Base-by-base conservation (phyloP, 2,113 vertebrate species). In the Helogale parvula region DNA sequence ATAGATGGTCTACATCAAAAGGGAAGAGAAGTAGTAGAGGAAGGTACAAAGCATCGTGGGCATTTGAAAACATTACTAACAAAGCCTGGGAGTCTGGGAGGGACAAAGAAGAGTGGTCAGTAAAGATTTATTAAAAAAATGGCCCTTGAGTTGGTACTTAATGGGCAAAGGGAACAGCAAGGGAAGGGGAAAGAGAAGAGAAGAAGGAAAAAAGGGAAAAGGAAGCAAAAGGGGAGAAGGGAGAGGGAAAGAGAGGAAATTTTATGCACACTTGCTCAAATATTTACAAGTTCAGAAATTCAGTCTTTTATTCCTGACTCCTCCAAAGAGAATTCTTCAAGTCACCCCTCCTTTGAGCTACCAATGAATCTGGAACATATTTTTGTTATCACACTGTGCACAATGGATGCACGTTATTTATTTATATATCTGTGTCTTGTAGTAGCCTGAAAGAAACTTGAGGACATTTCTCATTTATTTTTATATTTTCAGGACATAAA, bases 381-480 rank as follows among this genome's bases (percentile, higher is more conserved):
- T 74, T 88, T 19, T 68, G 14, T 83, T 50, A 57, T 57, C 41
- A 88, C 9, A 47, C 45, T 47, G 63, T 90, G 79, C 57, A 63
- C 35, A 69, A 69, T 54, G 23, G 47, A 85, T 33, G 16, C 47
- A 80, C 60, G 72, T 81, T 57, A 77, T 41, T 89, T 82, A 38
- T 52, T 96, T 91, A 90, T 11, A 19, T 47, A 60, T 68, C 68
- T 72, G 17, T 93, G 31, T 83, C 52, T 82, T 31, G 35, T 71
- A 27, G 19, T 88, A 91, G 65, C 57, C 52, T 41, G 3, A 76
- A 16, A 95, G 25, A 93, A 91, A 95, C 65, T 84, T 69, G 88
- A 90, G 65, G n/a, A 83, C 15, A 93, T 72, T 71, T 81, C 47
- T 94, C 31, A 85, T n/a, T 86, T 74, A 81, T n/a, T 29, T 94